Evolutionary conservation across 2,797 vertebrate species (phyloP).

Genomic region (Pseudochirops cupreus): DNA sequence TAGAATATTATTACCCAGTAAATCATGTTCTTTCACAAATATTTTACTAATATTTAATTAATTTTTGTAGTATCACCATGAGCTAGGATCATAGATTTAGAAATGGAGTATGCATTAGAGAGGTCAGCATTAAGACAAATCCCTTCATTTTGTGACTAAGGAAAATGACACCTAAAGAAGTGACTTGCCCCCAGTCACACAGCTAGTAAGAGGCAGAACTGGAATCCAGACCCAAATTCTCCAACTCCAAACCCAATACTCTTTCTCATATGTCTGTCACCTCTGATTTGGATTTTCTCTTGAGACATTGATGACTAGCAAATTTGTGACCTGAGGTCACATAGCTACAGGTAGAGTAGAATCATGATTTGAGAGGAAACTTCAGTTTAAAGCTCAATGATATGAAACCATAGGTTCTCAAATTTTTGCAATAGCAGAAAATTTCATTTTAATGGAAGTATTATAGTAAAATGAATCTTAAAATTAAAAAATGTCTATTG

Average conservation of each 20-base stretch:
- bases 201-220: background rate
- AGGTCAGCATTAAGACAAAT: background rate
- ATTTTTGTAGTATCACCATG: background rate
- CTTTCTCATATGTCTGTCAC: background rate
- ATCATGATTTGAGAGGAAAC: background rate
- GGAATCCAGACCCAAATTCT: background rate
- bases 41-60: background rate
- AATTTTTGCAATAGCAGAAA: background rate
- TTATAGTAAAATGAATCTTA: background rate
- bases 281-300: background rate
- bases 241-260: background rate
- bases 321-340: background rate
- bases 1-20: background rate
- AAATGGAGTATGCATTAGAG: background rate
- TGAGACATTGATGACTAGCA: background rate
- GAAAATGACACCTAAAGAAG: background rate
- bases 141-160: background rate
- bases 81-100: background rate
- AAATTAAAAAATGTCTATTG: background rate
- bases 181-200: background rate
- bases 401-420: background rate
- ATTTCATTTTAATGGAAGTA: background rate
- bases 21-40: background rate
- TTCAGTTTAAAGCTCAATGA: background rate
- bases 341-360: background rate